These are phyloP conservation scores for Psilopsiagon aymara DNA, from an alignment of 2,113 vertebrate genomes.

Conservation along the genomic window DNA sequence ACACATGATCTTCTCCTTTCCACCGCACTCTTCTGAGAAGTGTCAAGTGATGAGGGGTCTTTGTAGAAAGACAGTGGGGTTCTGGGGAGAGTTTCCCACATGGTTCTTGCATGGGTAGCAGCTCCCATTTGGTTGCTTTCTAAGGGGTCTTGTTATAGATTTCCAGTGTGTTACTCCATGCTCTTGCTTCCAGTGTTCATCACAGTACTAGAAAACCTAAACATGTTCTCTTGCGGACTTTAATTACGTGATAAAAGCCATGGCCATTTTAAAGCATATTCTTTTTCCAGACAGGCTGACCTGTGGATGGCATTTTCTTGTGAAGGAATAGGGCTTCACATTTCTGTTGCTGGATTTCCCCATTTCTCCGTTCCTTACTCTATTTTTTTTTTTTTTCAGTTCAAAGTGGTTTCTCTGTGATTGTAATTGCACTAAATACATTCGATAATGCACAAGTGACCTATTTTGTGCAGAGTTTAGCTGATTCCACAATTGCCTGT, in stretches of 20 bases:
- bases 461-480: slow-evolving; percentile 50
- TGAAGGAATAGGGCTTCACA: neutral
- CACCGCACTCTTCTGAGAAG: neutral
- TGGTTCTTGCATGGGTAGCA: neutral
- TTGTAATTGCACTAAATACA: slow-evolving; percentile 35
- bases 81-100: neutral
- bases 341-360: neutral
- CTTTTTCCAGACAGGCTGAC: neutral
- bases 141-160: neutral
- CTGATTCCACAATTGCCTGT: slow-evolving; percentile 19
- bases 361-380: neutral
- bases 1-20: neutral
- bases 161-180: neutral
- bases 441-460: slow-evolving; percentile 32
- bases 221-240: neutral
- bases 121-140: neutral
- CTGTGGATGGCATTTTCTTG: neutral
- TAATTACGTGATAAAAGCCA: neutral
- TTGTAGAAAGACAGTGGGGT: neutral
- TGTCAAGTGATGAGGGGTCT: neutral
- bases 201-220: neutral
- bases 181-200: neutral
- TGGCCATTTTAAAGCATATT: neutral
- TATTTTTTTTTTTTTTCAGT: neutral
- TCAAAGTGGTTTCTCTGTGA: neutral